phyloP scores from a whole-genome alignment of 2,888 invertebrate species.

The Minunthozetes semirufus region DNA sequence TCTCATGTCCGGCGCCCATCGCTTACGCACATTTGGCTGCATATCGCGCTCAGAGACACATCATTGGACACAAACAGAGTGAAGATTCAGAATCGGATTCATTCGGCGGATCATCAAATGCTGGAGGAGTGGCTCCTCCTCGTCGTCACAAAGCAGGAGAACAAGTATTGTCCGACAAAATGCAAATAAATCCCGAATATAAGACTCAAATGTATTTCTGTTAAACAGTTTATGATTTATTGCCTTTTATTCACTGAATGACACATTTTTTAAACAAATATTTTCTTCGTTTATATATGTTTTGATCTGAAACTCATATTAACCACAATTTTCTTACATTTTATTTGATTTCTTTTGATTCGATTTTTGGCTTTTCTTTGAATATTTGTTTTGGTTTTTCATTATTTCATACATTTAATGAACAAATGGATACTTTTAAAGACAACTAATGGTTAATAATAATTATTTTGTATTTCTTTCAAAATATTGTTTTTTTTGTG shows the following conservation, averaged over 20 bases:
- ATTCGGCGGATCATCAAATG: background rate
- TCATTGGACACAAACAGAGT: conserved; percentile 19
- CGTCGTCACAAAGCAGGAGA: background rate
- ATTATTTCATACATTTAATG: too few relatives aligned
- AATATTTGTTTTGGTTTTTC: too few relatives aligned
- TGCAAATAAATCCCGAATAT: background rate
- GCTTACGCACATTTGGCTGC: conserved; percentile 43
- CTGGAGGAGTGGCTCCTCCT: background rate
- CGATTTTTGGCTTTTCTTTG: too few relatives aligned
- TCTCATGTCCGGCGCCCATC: conserved; percentile 45
- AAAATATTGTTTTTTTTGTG: too few relatives aligned
- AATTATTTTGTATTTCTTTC: too few relatives aligned
- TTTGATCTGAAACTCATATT: too few relatives aligned
- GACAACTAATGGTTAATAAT: too few relatives aligned
- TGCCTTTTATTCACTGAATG: background rate
- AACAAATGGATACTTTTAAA: too few relatives aligned
- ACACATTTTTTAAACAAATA: background rate
- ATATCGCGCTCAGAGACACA: conserved; percentile 38
- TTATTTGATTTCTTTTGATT: too few relatives aligned
- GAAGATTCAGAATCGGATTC: background rate
- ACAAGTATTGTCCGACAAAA: background rate
- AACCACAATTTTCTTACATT: too few relatives aligned
- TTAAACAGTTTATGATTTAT: background rate
- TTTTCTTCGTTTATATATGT: background rate
- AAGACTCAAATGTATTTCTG: conserved; percentile 21